These are phyloP conservation scores for Lichenostomus cassidix DNA, from an alignment of 2,113 vertebrate species.

Conservation along the genomic window DNA sequence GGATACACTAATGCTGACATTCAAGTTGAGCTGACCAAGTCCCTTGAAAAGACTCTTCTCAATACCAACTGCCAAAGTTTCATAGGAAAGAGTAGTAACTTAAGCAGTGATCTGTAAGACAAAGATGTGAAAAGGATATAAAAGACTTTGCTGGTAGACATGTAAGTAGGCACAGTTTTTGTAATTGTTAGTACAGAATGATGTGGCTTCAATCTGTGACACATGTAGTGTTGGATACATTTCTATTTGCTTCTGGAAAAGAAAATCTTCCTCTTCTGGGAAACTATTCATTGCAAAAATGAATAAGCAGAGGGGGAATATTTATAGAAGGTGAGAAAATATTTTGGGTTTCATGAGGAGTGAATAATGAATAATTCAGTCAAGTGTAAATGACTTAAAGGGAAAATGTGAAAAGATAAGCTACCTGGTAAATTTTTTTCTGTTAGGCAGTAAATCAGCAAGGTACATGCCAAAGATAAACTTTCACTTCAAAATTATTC, in stretches of 20 bases:
- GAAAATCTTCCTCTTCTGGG: constrained; percentile 1
- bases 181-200: neutral
- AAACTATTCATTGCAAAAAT: constrained; percentile 26
- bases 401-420: constrained; percentile 22
- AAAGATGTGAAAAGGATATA: neutral
- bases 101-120: neutral
- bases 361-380: constrained; percentile 41
- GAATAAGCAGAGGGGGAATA: neutral
- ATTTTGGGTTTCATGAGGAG: constrained; percentile 1
- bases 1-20: neutral
- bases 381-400: constrained; percentile 15
- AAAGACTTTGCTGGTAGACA: neutral
- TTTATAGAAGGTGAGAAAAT: constrained; percentile 59
- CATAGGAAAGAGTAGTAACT: neutral
- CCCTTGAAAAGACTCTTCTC: neutral
- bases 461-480: neutral
- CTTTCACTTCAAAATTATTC: neutral
- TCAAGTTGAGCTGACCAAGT: neutral
- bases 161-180: neutral
- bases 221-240: neutral
- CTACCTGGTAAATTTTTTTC: neutral
- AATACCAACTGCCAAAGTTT: neutral
- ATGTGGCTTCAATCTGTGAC: constrained; percentile 16
- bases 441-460: neutral
- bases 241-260: neutral